Conservation (phyloP, 1,140 invertebrate species). For the Acromyrmex charruanus region DNA sequence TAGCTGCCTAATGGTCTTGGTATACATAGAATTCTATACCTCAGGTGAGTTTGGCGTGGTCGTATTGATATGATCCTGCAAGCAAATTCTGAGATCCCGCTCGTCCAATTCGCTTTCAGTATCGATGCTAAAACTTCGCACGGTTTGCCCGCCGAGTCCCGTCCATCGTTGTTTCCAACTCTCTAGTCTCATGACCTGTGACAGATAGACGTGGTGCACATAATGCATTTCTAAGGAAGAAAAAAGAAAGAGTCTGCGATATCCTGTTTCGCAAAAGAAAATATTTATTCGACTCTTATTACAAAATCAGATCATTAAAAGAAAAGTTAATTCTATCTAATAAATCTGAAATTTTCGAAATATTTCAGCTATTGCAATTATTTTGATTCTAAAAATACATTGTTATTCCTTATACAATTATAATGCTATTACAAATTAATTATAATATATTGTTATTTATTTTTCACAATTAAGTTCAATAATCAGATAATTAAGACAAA, state of each 20-base stretch:
- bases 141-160: constrained; percentile 77
- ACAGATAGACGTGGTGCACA: constrained; percentile 51
- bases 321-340: neutral
- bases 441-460: constrained; percentile 6
- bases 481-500: neutral
- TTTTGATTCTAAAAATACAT: neutral
- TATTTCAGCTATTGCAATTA: neutral
- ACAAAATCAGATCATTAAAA: neutral
- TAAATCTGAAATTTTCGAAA: constrained; percentile 3
- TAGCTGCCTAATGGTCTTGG: constrained; percentile 75
- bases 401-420: neutral
- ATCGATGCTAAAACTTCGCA: constrained; percentile 85
- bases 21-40: constrained; percentile 76
- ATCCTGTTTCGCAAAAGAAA: constrained; percentile 8
- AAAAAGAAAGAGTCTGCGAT: neutral
- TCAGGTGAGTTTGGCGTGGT: constrained; percentile 74
- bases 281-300: constrained; percentile 21
- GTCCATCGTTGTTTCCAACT: constrained; percentile 87
- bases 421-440: neutral
- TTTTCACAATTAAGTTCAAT: neutral
- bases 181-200: constrained; percentile 89
- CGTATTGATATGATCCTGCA: constrained; percentile 82
- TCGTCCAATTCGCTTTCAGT: constrained; percentile 87
- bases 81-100: constrained; percentile 83
- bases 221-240: constrained; percentile 4